phyloP scores from a whole-genome alignment of 2,113 vertebrate species.

The Ondatra zibethicus region DNA sequence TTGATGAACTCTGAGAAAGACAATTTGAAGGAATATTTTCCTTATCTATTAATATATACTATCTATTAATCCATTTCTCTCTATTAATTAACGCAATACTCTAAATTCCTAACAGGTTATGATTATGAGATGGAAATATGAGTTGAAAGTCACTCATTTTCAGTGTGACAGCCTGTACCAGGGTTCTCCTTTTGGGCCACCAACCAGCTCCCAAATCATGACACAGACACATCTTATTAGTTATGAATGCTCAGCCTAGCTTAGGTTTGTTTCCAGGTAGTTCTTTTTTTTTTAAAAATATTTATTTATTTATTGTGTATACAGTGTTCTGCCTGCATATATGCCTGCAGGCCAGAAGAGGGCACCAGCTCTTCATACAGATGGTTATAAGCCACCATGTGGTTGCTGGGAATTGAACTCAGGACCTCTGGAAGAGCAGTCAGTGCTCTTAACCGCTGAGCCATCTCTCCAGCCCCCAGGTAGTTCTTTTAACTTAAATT shows the following conservation, averaged over 20 bases:
- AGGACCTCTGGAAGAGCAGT: too few relatives aligned
- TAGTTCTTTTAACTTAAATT: background rate
- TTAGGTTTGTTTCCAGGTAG: background rate
- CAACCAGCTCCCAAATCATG: background rate
- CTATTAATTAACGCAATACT: background rate
- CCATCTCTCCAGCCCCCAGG: too few relatives aligned
- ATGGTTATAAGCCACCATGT: too few relatives aligned
- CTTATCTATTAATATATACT: too few relatives aligned
- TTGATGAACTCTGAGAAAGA: conserved; percentile 13
- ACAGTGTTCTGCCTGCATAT: too few relatives aligned
- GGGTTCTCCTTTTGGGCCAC: background rate
- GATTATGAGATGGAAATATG: background rate
- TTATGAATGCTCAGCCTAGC: too few relatives aligned
- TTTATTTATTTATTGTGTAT: too few relatives aligned
- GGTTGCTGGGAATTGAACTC: too few relatives aligned
- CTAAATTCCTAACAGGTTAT: background rate
- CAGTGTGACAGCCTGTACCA: background rate
- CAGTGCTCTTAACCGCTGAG: too few relatives aligned
- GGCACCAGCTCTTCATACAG: too few relatives aligned
- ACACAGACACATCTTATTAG: background rate
- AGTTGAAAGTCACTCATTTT: conserved; percentile 41
- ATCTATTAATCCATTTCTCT: background rate
- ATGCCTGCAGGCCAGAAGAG: too few relatives aligned
- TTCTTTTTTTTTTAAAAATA: too few relatives aligned
- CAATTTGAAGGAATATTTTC: background rate